Percentiles rank a stretch among this genome's conserved stretches.
Evolutionary conservation across 2,888 invertebrate genomes (phyloP).

Genomic region (Pterostichus niger): DNA sequence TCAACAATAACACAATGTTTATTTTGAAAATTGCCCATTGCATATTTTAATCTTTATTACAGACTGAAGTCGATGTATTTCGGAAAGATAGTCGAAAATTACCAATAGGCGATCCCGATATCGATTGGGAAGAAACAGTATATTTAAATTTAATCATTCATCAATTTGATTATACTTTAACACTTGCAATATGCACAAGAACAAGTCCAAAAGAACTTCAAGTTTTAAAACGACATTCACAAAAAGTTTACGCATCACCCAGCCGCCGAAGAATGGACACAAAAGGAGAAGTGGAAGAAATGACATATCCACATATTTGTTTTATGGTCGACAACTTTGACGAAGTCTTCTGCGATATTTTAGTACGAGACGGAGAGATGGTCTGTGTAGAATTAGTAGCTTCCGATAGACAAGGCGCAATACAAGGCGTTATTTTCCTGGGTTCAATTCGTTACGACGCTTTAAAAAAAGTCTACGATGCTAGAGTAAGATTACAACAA

Average conservation of each 20-base stretch:
- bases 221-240: slow-evolving; percentile 93
- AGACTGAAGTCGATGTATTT: slow-evolving; percentile 98
- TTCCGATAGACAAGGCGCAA: slow-evolving; percentile 89
- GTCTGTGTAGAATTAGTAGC: slow-evolving; percentile 99
- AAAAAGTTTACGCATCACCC: slow-evolving; percentile 97
- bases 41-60: slow-evolving; percentile 71
- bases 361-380: slow-evolving; percentile 98
- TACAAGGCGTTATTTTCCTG: slow-evolving; percentile 96
- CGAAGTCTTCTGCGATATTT: slow-evolving; percentile 98
- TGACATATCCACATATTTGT: slow-evolving; percentile 99
- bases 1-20: background rate
- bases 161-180: slow-evolving; percentile 98
- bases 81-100: slow-evolving; percentile 97
- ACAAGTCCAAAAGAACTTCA: slow-evolving; percentile 98
- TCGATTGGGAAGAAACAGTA: slow-evolving; percentile 99
- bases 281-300: slow-evolving; percentile 98
- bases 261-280: slow-evolving; percentile 98
- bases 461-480: slow-evolving; percentile 96
- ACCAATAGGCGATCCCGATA: slow-evolving; percentile 96
- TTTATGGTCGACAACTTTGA: slow-evolving; percentile 99
- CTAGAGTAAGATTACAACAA: slow-evolving; percentile 84
- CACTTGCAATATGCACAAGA: slow-evolving; percentile 97
- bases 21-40: too few relatives aligned
- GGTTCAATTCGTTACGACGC: slow-evolving; percentile 99
- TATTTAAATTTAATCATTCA: slow-evolving; percentile 98